Evolutionary conservation across 1,140 invertebrate genomes (phyloP).

Genomic region (Zaprionus kolodkinae): DNA sequence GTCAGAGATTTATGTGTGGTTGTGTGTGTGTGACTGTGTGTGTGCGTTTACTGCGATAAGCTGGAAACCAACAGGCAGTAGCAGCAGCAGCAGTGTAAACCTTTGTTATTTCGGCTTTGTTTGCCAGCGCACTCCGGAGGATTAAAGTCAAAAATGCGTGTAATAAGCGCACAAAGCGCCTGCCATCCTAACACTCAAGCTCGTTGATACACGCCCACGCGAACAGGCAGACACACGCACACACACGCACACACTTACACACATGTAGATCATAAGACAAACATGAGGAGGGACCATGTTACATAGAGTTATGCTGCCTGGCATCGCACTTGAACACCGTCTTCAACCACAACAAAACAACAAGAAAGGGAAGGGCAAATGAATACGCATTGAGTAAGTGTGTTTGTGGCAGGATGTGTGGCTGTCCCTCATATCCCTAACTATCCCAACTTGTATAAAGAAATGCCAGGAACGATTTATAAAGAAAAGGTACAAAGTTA

Average conservation of each 20-base stretch:
- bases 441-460: too few relatives aligned
- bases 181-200: slow-evolving; percentile 44
- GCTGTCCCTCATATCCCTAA: neutral
- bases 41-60: slow-evolving; percentile 62
- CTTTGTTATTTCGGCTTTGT: slow-evolving; percentile 81
- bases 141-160: slow-evolving; percentile 83
- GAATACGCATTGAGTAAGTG: slow-evolving; percentile 64
- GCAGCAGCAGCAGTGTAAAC: slow-evolving; percentile 68
- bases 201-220: slow-evolving; percentile 41
- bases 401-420: slow-evolving; percentile 4
- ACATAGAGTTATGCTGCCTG: slow-evolving; percentile 48
- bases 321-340: slow-evolving; percentile 49
- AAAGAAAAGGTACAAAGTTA: too few relatives aligned
- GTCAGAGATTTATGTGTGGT: slow-evolving; percentile 53
- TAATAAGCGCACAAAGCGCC: slow-evolving; percentile 79
- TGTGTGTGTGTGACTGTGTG: slow-evolving; percentile 28
- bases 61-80: slow-evolving; percentile 72
- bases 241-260: slow-evolving; percentile 17
- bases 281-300: slow-evolving; percentile 65
- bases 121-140: slow-evolving; percentile 71
- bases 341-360: slow-evolving; percentile 16
- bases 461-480: too few relatives aligned
- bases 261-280: slow-evolving; percentile 51
- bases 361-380: slow-evolving; percentile 32
- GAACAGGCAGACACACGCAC: slow-evolving; percentile 27